A percentile compares a stretch with the other conserved stretches of the same genome.
Evolutionary conservation across 2,113 vertebrate species (phyloP).

Genomic region (Limnothrissa miodon): DNA sequence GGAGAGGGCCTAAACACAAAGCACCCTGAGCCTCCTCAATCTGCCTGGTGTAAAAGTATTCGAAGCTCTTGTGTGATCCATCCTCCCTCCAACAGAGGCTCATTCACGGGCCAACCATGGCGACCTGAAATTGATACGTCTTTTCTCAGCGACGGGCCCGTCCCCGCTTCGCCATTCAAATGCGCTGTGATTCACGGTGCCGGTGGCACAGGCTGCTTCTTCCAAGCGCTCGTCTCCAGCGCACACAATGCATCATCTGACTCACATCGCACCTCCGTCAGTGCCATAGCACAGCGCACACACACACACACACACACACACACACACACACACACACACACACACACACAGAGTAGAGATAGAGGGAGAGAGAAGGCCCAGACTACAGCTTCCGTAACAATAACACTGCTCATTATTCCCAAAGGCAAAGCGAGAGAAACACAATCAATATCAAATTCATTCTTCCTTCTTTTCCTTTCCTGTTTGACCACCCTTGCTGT

Average conservation of each 20-base stretch:
- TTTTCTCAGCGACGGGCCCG: not conserved
- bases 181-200: not conserved
- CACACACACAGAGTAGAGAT: not conserved
- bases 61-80: not conserved
- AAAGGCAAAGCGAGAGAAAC: slow-evolving; percentile 7
- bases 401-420: slow-evolving; percentile 8
- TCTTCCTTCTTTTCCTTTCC: not conserved
- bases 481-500: not conserved
- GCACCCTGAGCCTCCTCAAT: not conserved
- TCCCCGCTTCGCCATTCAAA: not conserved
- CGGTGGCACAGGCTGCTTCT: not conserved
- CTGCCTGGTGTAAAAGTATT: not conserved
- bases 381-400: not conserved
- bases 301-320: not conserved
- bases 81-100: not conserved
- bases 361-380: not conserved
- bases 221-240: not conserved
- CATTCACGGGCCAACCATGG: not conserved
- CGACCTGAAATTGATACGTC: slow-evolving; percentile 15
- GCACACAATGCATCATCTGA: slow-evolving; percentile 16
- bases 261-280: not conserved
- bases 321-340: not conserved
- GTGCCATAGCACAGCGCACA: not conserved
- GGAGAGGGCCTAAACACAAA: not conserved
- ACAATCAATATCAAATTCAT: slow-evolving; percentile 2